Percentiles rank a stretch among this genome's conserved stretches.
Evolutionary conservation across 2,888 invertebrate genomes (phyloP).

Genomic region (Blastobasis lacticolella): DNA sequence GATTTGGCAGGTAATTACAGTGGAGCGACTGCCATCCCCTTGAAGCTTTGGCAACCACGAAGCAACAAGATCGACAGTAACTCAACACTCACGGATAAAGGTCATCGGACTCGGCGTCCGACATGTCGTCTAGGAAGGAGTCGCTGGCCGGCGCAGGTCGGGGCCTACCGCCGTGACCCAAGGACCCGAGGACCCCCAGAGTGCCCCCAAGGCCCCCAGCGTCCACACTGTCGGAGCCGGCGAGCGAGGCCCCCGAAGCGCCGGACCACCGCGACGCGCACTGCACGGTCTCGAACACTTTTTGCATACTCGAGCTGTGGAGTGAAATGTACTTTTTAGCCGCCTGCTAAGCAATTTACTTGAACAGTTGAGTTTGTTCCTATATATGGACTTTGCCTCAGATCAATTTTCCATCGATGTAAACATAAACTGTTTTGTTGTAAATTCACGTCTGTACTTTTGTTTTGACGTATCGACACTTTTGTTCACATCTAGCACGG

Average conservation of each 20-base stretch:
- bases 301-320: slow-evolving; percentile 85
- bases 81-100: slow-evolving; percentile 77
- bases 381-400: no score
- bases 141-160: slow-evolving; percentile 76
- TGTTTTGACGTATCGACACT: no score
- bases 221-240: slow-evolving; percentile 58
- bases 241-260: slow-evolving; percentile 48
- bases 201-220: slow-evolving; percentile 19
- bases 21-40: no score
- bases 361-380: not conserved
- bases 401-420: no score
- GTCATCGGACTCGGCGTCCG: slow-evolving; percentile 82
- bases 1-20: no score
- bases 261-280: slow-evolving; percentile 80
- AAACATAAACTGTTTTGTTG: no score
- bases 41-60: no score
- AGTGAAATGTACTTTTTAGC: not conserved
- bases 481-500: no score
- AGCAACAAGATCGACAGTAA: no score
- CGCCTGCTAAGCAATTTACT: not conserved
- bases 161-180: slow-evolving; percentile 59
- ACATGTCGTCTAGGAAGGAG: slow-evolving; percentile 69
- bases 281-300: slow-evolving; percentile 93
- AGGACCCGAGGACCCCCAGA: slow-evolving; percentile 49
- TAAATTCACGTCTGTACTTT: no score